Evolutionary conservation across 37 sponge, comb jelly and placozoan genomes (phyloP).

Genomic region (Hexactinellida sp.): DNA sequence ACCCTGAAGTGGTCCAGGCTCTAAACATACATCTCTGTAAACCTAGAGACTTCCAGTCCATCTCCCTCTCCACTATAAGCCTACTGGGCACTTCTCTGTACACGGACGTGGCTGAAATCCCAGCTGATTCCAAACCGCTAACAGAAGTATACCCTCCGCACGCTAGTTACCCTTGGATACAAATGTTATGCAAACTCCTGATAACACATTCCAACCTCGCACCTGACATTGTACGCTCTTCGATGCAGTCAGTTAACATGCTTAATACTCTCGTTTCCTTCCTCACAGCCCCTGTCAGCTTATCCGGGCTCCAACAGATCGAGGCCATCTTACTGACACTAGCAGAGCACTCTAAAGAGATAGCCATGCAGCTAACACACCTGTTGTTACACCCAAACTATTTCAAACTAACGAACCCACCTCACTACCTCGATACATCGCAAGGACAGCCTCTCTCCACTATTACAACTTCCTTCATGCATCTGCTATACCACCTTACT

Average conservation of each 20-base stretch:
- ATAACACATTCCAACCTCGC: constrained; percentile 10
- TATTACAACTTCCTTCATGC: background rate
- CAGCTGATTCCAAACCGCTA: background rate
- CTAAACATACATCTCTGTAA: background rate
- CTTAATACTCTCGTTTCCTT: background rate
- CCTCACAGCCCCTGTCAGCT: background rate
- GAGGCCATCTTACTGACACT: background rate
- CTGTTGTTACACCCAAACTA: background rate
- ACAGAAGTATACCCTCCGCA: constrained; percentile 7
- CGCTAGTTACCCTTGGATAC: constrained; percentile 18
- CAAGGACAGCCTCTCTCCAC: constrained; percentile 13
- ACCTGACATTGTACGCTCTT: background rate
- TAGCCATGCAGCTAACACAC: constrained; percentile 9
- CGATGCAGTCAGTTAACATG: background rate
- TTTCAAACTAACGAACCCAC: constrained; percentile 2
- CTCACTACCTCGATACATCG: background rate
- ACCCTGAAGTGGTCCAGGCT: background rate
- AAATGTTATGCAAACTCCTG: constrained; percentile 4
- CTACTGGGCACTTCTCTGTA: constrained; percentile 12
- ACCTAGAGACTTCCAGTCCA: constrained; percentile 11
- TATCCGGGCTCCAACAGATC: background rate
- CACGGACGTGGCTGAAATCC: background rate
- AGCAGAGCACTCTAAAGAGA: constrained; percentile 4
- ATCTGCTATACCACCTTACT: background rate
- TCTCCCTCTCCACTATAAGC: background rate